Percentiles rank a stretch among this genome's conserved stretches.
phyloP scores from a whole-genome alignment of 2,113 vertebrate genomes.

The Eclectus roratus region DNA sequence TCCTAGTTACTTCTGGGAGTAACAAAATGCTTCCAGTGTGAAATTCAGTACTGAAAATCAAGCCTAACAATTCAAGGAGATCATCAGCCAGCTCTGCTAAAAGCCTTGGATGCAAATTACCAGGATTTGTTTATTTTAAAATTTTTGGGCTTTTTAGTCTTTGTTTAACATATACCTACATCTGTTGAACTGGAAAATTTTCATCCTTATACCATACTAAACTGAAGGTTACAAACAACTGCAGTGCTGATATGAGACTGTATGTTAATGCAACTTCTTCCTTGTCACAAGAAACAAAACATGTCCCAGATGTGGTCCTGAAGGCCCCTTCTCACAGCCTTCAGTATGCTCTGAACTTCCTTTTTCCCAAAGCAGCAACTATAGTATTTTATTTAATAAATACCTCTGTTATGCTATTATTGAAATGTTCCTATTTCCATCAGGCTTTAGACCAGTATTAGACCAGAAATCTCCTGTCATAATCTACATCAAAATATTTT shows the following conservation, averaged over 20 bases:
- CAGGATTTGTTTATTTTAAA: neutral
- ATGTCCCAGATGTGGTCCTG: neutral
- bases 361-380: neutral
- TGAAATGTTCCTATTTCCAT: neutral
- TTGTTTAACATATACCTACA: neutral
- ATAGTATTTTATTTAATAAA: neutral
- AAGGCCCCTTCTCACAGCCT: neutral
- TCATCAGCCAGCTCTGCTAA: neutral
- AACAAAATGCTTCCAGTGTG: neutral
- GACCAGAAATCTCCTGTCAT: neutral
- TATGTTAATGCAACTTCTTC: rapidly evolving
- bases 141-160: neutral
- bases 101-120: neutral
- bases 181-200: neutral
- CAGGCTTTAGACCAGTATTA: neutral
- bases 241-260: neutral
- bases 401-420: neutral
- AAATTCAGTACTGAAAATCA: neutral
- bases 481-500: neutral
- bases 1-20: neutral
- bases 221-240: neutral
- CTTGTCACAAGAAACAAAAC: neutral
- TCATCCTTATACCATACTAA: neutral
- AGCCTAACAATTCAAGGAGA: neutral
- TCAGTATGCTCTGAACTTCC: neutral